Conservation (phyloP, 2,888 invertebrate species). For the Chrysomela aeneicollis region DNA sequence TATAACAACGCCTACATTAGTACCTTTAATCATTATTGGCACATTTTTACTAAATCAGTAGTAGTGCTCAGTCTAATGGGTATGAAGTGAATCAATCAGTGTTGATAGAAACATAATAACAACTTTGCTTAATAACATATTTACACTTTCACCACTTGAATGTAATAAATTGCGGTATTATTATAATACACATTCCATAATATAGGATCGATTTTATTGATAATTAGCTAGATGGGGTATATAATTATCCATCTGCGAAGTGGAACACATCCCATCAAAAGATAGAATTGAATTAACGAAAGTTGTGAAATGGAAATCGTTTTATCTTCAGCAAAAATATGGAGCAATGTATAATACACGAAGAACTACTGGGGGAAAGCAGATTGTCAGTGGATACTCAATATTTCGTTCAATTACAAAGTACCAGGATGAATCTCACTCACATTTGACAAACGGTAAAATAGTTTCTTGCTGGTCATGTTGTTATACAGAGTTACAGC, state of each 20-base stretch:
- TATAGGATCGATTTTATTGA: conserved; percentile 12
- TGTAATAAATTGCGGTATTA: not conserved
- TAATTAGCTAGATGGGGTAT: conserved; percentile 16
- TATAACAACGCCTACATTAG: too few species aligned
- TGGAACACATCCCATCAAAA: not conserved
- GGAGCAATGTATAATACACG: not conserved
- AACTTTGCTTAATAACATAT: not conserved
- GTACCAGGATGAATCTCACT: too few species aligned
- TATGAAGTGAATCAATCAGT: not conserved
- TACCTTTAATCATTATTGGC: too few species aligned
- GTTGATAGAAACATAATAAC: not conserved
- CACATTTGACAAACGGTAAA: too few species aligned
- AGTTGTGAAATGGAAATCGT: conserved; percentile 1
- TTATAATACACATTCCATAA: conserved; percentile 2
- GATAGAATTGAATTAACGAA: not conserved
- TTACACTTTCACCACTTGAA: conserved; percentile 1
- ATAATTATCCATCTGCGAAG: conserved; percentile 13
- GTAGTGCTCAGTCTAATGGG: not conserved
- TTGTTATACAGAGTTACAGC: too few species aligned
- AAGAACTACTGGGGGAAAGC: too few species aligned
- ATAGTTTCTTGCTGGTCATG: too few species aligned
- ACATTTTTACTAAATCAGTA: not conserved
- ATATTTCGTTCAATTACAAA: not conserved
- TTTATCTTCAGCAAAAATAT: not conserved
- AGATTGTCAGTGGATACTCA: not conserved